Conservation (phyloP, 2,797 vertebrate genomes). For the Galago senegalensis region DNA sequence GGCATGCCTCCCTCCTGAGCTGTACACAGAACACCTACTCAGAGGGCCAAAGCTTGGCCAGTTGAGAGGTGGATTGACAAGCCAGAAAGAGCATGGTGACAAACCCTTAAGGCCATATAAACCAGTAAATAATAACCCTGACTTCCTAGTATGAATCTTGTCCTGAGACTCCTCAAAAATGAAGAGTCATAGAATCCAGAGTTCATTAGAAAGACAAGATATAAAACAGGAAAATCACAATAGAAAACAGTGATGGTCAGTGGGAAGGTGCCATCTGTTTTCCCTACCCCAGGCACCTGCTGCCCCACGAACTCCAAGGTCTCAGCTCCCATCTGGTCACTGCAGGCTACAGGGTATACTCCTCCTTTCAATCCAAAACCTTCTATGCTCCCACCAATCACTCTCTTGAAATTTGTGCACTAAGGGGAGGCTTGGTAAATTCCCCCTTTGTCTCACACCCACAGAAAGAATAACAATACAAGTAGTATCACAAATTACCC, state of each 20-base stretch:
- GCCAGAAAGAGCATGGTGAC: neutral
- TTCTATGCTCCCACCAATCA: neutral
- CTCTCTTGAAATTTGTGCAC: conserved; percentile 37
- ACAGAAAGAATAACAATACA: neutral
- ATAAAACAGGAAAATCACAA: conserved; percentile 48
- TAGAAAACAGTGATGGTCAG: neutral
- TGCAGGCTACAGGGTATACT: neutral
- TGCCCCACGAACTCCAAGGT: fast-evolving
- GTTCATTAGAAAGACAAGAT: neutral
- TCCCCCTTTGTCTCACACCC: neutral
- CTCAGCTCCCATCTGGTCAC: neutral
- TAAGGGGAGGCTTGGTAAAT: neutral
- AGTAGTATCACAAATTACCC: neutral
- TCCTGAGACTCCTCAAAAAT: neutral
- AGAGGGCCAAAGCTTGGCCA: neutral
- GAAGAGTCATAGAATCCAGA: neutral
- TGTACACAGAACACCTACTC: neutral
- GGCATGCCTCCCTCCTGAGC: neutral
- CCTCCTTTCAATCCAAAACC: conserved; percentile 18
- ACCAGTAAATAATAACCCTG: neutral
- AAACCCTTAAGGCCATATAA: neutral
- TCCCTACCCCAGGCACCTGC: neutral
- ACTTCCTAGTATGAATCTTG: neutral
- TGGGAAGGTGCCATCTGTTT: conserved; percentile 27
- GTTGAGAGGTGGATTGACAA: neutral